Percentiles rank a stretch among this genome's conserved stretches.
These are phyloP conservation scores for Polypterus senegalus DNA, from an alignment of 2,113 vertebrate species.

Conservation along the genomic window DNA sequence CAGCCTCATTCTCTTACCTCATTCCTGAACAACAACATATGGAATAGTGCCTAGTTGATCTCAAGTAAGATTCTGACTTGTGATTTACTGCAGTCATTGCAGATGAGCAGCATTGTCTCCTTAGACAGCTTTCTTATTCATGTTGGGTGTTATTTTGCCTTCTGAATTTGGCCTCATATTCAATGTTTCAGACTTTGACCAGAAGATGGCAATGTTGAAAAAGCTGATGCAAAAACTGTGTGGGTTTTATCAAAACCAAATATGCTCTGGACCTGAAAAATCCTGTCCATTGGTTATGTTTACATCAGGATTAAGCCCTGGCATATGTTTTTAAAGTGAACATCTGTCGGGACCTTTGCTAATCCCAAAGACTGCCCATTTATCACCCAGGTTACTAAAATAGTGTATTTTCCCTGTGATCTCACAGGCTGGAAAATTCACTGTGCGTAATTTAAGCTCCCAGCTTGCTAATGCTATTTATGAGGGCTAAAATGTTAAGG, in stretches of 20 bases:
- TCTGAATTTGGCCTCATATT: not conserved
- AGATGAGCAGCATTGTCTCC: slow-evolving; percentile 20
- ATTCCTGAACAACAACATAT: slow-evolving; percentile 25
- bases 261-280: slow-evolving; percentile 45
- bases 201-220: slow-evolving; percentile 24
- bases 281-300: slow-evolving; percentile 43
- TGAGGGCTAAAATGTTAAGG: slow-evolving; percentile 41
- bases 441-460: slow-evolving; percentile 33
- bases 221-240: slow-evolving; percentile 23
- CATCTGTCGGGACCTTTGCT: slow-evolving; percentile 42
- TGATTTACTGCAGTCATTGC: not conserved
- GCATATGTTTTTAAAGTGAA: slow-evolving; percentile 51
- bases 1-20: slow-evolving; percentile 20
- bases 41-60: slow-evolving; percentile 16
- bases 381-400: slow-evolving; percentile 40
- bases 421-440: slow-evolving; percentile 33
- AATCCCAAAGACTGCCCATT: slow-evolving; percentile 48
- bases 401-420: slow-evolving; percentile 38
- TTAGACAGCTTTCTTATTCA: not conserved
- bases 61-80: slow-evolving; percentile 6
- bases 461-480: slow-evolving; percentile 42
- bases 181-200: slow-evolving; percentile 12
- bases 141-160: not conserved
- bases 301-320: slow-evolving; percentile 43
- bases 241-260: slow-evolving; percentile 33